Conservation (phyloP, 2,888 invertebrate genomes). For the Drosophila kokeensis region DNA sequence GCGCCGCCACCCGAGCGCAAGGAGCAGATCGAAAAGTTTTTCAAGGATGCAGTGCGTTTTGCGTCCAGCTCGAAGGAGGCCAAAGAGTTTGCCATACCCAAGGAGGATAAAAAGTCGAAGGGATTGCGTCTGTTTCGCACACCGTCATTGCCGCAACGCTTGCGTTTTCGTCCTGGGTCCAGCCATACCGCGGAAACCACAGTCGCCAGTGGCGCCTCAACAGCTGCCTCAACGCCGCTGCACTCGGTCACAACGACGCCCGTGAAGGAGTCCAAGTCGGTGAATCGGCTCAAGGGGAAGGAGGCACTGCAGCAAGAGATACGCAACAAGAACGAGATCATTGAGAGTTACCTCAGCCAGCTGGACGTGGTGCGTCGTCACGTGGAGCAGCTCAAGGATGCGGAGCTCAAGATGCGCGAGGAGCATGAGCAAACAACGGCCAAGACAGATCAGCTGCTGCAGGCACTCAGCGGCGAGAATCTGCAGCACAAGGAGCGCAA, state of each 20-base stretch:
- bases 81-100: conserved; percentile 83
- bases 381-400: conserved; percentile 84
- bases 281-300: conserved; percentile 85
- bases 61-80: conserved; percentile 81
- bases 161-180: conserved; percentile 79
- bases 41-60: conserved; percentile 84
- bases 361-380: conserved; percentile 86
- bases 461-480: conserved; percentile 77
- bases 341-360: conserved; percentile 86
- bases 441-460: conserved; percentile 79
- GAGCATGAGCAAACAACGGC: conserved; percentile 70
- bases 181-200: conserved; percentile 45
- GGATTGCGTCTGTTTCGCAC: conserved; percentile 83
- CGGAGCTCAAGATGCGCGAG: conserved; percentile 77
- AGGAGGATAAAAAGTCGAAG: conserved; percentile 83
- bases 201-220: conserved; percentile 53
- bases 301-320: conserved; percentile 86
- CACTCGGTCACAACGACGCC: conserved; percentile 82
- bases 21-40: conserved; percentile 85
- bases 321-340: conserved; percentile 86
- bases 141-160: conserved; percentile 84
- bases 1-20: conserved; percentile 79
- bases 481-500: conserved; percentile 73
- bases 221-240: conserved; percentile 81
- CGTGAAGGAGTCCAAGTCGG: conserved; percentile 84